Conservation (phyloP, 2,888 invertebrate species). For the Brachyptera risi region DNA sequence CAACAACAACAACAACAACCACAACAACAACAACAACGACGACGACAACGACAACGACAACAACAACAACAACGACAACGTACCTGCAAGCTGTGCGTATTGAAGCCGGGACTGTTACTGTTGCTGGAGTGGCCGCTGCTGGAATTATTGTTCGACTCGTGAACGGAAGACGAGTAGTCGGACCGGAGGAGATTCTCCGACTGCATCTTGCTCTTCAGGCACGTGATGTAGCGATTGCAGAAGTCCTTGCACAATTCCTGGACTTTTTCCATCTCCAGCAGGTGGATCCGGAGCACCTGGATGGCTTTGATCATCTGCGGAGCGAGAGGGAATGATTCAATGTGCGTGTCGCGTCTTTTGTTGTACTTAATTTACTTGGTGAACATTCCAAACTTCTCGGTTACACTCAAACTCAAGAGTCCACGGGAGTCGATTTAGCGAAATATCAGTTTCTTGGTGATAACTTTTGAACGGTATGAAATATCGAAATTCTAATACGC, state of each 20-base stretch:
- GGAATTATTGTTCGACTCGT: conserved; percentile 37
- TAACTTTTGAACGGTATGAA: too few relatives aligned
- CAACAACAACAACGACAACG: too few relatives aligned
- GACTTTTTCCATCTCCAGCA: conserved; percentile 89
- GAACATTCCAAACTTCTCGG: too few relatives aligned
- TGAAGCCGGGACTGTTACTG: conserved; percentile 38
- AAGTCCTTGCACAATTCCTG: conserved; percentile 94
- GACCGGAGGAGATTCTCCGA: conserved; percentile 79
- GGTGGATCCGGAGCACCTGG: conserved; percentile 87
- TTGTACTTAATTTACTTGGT: too few relatives aligned
- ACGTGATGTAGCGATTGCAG: conserved; percentile 88
- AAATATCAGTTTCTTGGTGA: too few relatives aligned
- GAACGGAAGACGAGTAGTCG: conserved; percentile 56
- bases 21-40: not conserved
- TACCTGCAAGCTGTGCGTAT: conserved; percentile 35
- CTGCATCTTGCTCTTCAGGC: conserved; percentile 86
- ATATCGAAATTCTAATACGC: too few relatives aligned
- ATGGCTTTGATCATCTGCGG: conserved; percentile 81
- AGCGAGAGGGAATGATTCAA: too few relatives aligned
- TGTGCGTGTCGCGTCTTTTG: too few relatives aligned
- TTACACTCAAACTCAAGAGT: too few relatives aligned
- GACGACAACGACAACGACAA: conserved; percentile 47
- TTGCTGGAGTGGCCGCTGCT: conserved; percentile 35
- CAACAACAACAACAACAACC: too few relatives aligned
- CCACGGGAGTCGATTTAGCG: too few relatives aligned